Base-by-base conservation (phyloP, 2,888 invertebrate species). In the Icerya purchasi region DNA sequence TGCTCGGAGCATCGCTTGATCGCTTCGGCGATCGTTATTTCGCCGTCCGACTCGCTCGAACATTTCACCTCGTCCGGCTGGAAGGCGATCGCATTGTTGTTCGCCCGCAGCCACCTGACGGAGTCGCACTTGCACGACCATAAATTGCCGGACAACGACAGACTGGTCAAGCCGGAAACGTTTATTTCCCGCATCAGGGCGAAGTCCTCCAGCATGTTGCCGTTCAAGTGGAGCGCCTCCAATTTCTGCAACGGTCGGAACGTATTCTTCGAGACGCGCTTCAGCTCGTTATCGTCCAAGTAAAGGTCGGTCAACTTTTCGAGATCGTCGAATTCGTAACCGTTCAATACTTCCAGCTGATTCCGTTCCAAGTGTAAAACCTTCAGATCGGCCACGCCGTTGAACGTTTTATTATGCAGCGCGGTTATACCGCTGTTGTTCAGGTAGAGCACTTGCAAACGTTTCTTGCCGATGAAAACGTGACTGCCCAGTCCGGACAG, bases 41-140 rank as follows among this genome's bases (percentile, higher is more conserved):
- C 86, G 71, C 83, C 81, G 73, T 85, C 83, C 69, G 87, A 75
- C 67, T 83, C 81, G 73, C 85, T 83, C 69, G 87, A 75, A 67
- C 82, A 77, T 65, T 87, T 74, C 68, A 83, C 79, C 71, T 60
- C 55, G 51, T 62, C 60, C 53, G 61, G 19, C 54, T 59, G 59
- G 8, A 54, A n/a, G n/a, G n/a, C n/a, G 5, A 36, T 52, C 50
- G 57, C 52, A 19, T 61, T 59, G 3, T 63, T 60, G 56, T 61
- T 62, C 24, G 57, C 59, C 19, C 61, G 60, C 20, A 62, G 78
- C 82, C 89, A 91, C 66, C 82, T 81, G 68, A 89, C 73, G 72
- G 85, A 89, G 66, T 80, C 78, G 73, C 92, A 93, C 70, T 89
- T 88, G 73, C 92, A 92, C 65, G 86, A 85, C 91, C 91, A 92